phyloP scores from a whole-genome alignment of 2,888 invertebrate genomes.

The Temnothorax rugatulus region DNA sequence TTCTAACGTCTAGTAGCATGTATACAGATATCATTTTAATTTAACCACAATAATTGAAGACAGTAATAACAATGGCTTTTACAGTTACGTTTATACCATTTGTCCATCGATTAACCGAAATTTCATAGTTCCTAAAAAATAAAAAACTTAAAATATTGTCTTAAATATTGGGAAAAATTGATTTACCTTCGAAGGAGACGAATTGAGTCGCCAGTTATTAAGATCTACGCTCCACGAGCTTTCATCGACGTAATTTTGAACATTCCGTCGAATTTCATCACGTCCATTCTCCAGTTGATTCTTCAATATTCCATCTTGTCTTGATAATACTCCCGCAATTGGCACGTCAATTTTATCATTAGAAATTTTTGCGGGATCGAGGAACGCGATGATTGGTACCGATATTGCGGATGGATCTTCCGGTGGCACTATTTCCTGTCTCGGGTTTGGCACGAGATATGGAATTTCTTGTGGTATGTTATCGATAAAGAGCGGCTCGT shows the following conservation, averaged over 20 bases:
- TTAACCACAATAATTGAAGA: neutral
- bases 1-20: neutral
- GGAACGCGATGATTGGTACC: constrained; percentile 72
- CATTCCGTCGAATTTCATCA: constrained; percentile 50
- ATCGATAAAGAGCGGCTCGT: constrained; percentile 11
- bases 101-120: neutral
- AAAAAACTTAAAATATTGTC: neutral
- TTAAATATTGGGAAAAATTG: neutral
- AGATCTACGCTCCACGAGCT: constrained; percentile 46
- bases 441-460: constrained; percentile 11
- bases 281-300: constrained; percentile 52
- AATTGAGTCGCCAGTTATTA: constrained; percentile 34
- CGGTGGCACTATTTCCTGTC: constrained; percentile 66
- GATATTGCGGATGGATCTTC: constrained; percentile 56
- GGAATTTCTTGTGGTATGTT: constrained; percentile 42
- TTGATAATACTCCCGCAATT: constrained; percentile 66
- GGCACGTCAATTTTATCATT: constrained; percentile 61
- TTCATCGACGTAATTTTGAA: constrained; percentile 58
- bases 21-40: neutral
- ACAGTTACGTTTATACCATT: neutral
- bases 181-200: constrained; percentile 61
- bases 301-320: neutral
- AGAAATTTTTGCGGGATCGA: constrained; percentile 63
- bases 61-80: neutral
- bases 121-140: constrained; percentile 17